Conservation (phyloP, 1,140 invertebrate species). For the Dolichoris vasculosae region DNA sequence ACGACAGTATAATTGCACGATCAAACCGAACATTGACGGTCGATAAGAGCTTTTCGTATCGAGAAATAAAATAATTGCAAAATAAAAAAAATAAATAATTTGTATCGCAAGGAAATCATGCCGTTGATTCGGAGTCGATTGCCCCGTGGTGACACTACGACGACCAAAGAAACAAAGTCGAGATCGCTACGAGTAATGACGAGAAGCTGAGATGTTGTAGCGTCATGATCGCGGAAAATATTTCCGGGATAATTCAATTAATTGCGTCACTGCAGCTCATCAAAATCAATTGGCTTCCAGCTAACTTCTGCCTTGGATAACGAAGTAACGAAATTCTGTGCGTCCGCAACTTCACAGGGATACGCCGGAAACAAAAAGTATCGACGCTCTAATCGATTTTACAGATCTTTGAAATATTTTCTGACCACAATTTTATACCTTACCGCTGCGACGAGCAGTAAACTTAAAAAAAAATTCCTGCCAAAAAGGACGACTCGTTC, state of each 20-base stretch:
- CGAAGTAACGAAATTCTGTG: neutral
- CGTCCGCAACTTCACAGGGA: too few relatives aligned
- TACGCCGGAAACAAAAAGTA: too few relatives aligned
- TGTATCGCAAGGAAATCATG: neutral
- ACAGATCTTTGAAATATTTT: too few relatives aligned
- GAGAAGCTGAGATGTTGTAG: neutral
- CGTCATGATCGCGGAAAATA: neutral
- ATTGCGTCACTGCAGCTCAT: neutral
- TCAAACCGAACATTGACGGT: neutral
- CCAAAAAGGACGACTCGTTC: too few relatives aligned
- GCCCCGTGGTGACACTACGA: neutral
- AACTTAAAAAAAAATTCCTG: too few relatives aligned
- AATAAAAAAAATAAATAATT: neutral
- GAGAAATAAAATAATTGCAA: neutral
- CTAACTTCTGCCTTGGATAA: neutral
- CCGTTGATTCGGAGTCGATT: neutral
- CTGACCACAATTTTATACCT: too few relatives aligned
- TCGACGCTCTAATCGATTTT: too few relatives aligned
- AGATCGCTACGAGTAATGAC: neutral
- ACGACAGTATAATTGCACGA: neutral
- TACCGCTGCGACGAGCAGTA: too few relatives aligned
- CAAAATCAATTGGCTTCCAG: too few relatives aligned
- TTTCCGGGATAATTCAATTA: constrained; percentile 2
- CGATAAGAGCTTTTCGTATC: neutral
- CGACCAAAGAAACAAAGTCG: neutral